Evolutionary conservation across 1,140 invertebrate species (phyloP), one percentile per base, ranked within the genome.

Genomic region (Campoletis sonorensis): DNA sequence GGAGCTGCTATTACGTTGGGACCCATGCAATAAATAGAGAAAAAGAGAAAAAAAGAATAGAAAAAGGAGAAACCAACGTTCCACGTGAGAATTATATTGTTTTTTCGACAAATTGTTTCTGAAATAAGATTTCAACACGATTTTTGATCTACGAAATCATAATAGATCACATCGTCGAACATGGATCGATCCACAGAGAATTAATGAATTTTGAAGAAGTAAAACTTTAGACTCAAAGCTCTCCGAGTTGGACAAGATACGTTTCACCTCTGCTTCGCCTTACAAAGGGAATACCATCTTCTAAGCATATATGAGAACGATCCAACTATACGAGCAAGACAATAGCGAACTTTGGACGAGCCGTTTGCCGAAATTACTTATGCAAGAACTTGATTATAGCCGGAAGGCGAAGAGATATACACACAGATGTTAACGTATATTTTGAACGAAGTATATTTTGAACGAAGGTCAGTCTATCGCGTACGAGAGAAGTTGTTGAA

Each of bases 351-450:
- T 26, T 64, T 23, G 61, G 23, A 64, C 10, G 51, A 18, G n/a
- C 21, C 61, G 23, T 64, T 64, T 11, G n/a, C 61, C 23, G 61
- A 13, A 64, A 64, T 64, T 64, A 64, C 61, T 13, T 64, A 64
- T 15, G 61, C 11, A 64, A 64, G 61, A 64, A 64, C 61, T 23
- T 64, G 61, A 64, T 64, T 64, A 27, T 26, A 64, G 61, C 61
- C 61, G 23, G 10, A 26, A 11, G 61, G 61, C n/a, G n/a, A 64
- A n/a, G 61, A 26, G 23, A 26, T 26, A 26, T 64, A 26, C 23
- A 26, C 23, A 13, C 21, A 23, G 61, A 64, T 64, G 61, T 64
- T 23, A 21, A 26, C 61, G n/a, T 64, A 15, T 26, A 15, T 26
- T 64, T 64, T 13, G 61, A 27, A 26, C 23, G 3, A 64, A 13